Evolutionary conservation across 2,113 vertebrate species (phyloP), one percentile per base, ranked within the genome.

Genomic region (Trichomycterus rosablanca): DNA sequence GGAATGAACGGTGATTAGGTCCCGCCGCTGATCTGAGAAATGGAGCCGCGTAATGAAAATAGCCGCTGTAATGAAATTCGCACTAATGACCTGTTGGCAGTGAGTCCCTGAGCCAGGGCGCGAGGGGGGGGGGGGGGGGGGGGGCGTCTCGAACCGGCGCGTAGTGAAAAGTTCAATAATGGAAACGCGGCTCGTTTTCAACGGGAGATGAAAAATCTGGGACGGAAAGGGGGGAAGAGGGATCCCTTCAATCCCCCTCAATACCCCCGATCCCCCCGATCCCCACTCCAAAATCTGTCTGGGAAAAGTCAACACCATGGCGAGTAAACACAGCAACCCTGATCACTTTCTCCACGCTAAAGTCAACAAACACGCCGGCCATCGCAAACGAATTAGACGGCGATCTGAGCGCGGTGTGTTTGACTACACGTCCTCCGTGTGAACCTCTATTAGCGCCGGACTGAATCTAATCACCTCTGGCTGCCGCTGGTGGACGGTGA

Each of bases 321-420:
- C n/a, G n/a, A 85, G 82, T 77, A 81, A 87, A 86, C 79, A 88
- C 24, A 3, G 64, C 72, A 66, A 75, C 80, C 82, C 72, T 77
- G 71, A 57, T 42, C 34, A 52, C 70, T 72, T 51, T 37, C 34
- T 23, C 49, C 3, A 39, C 42, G n/a, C n/a, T n/a, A 66, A 71
- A 80, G 79, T 79, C 80, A 82, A 84, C 82, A 85, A 83, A 80
- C 67, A 59, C 16, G 28, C 59, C 54, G 48, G 20, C 45, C 57
- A 72, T 63, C 19, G 70, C 67, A 44, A 67, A 40, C 68, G 63
- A 66, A 66, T 69, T 67, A 46, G 45, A n/a, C 44, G 15, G 24
- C 34, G 18, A 37, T 59, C 56, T 53, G 42, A 67, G 69, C 59
- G 24, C 43, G 23, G 48, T 20, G 51, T 8, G 70, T 69, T 67